Evolutionary conservation across 1,140 invertebrate genomes (phyloP), one percentile per base, ranked within the genome.

Genomic region (Phymorhynchus buccinoides): DNA sequence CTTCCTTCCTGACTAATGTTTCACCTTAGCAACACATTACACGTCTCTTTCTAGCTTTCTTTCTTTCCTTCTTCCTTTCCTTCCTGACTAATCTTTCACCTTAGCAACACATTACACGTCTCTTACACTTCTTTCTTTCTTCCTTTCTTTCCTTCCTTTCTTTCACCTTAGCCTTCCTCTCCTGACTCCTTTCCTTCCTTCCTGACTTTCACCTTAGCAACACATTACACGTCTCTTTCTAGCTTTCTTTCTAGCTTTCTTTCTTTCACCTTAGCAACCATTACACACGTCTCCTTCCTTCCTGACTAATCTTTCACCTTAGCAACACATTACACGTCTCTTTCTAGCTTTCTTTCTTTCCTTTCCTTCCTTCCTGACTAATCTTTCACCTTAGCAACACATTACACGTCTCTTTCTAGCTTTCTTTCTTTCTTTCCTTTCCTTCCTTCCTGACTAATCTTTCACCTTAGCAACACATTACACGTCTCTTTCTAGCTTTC

Each of bases 191-290:
- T 1, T 37, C 44, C 18, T 66, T 71, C 37, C 73, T 44, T 56
- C 32, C 41, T 83, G 81, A 71, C 68, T 32, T 27, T n/a, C n/a
- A 32, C 41, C 41, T 37, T n/a, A 48, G 41, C 42, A 83, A 68
- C 35, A 30, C 27, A 14, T 18, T 30, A 44, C 32, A 12, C 35
- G 27, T n/a, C 30, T 18, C n/a, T n/a, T n/a, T n/a, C n/a, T n/a
- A n/a, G n/a, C 0, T 52, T 52, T 52, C 22, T n/a, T n/a, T n/a
- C n/a, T n/a, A n/a, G n/a, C n/a, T n/a, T n/a, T n/a, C n/a, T n/a
- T n/a, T n/a, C n/a, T n/a, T n/a, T n/a, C n/a, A n/a, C n/a, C n/a
- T n/a, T n/a, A n/a, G n/a, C n/a, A n/a, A n/a, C n/a, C n/a, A n/a
- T n/a, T n/a, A n/a, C n/a, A n/a, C n/a, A n/a, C n/a, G n/a, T n/a